A percentile compares a stretch with the other conserved stretches of the same genome.
phyloP scores from a whole-genome alignment of 2,797 vertebrate genomes.

The Pachyuromys duprasi region DNA sequence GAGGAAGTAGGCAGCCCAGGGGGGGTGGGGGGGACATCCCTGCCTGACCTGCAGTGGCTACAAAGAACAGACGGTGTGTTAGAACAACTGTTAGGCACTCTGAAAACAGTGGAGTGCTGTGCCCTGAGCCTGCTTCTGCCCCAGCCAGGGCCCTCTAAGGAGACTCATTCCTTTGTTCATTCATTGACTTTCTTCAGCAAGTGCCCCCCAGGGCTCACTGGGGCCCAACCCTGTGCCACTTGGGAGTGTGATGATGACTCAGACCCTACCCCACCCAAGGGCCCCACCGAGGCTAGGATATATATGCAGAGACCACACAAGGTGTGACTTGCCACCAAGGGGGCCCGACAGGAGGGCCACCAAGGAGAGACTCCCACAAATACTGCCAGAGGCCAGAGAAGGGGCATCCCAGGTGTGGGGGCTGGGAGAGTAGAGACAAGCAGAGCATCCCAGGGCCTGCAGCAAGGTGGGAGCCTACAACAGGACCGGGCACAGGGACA shows the following conservation, averaged over 20 bases:
- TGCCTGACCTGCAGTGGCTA: neutral
- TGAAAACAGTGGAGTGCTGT: accelerated
- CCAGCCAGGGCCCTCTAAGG: accelerated
- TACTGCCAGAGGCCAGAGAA: neutral
- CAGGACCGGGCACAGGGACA: neutral
- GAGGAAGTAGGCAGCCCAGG: neutral
- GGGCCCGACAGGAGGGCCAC: neutral
- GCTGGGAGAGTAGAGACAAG: neutral
- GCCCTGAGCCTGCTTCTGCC: neutral
- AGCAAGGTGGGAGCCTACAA: neutral
- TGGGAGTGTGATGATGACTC: neutral
- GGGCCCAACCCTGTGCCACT: neutral
- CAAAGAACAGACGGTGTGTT: accelerated
- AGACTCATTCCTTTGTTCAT: accelerated
- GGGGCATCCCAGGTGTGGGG: accelerated
- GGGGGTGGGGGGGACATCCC: accelerated
- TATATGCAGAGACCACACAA: neutral
- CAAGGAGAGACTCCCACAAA: neutral
- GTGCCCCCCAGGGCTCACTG: neutral
- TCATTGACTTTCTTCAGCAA: neutral
- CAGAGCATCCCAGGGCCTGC: neutral
- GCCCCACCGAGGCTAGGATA: neutral
- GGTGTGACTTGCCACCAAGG: accelerated
- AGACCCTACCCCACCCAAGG: neutral
- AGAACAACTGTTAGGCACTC: too few species aligned